These are phyloP conservation scores for Melopsittacus undulatus DNA, from an alignment of 2,797 vertebrate species.

Conservation along the genomic window DNA sequence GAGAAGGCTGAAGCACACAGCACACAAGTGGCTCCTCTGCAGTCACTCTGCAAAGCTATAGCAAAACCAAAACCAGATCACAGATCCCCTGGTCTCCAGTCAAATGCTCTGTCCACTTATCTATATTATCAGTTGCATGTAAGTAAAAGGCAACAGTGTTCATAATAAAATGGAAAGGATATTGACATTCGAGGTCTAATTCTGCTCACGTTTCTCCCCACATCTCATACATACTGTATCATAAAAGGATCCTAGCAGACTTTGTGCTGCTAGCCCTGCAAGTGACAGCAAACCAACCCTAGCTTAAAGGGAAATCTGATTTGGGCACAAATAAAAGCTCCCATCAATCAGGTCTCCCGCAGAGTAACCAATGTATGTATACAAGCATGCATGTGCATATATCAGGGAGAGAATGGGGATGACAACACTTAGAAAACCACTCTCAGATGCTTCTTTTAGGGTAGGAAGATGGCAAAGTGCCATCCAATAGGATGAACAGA, in stretches of 20 bases:
- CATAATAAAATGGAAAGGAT: background rate
- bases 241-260: background rate
- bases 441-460: background rate
- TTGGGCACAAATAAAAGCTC: background rate
- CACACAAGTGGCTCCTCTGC: background rate
- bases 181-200: background rate
- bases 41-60: background rate
- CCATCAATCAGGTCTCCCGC: background rate
- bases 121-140: rapidly evolving
- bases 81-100: background rate
- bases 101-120: background rate
- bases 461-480: background rate
- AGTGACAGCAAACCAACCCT: background rate
- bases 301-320: background rate
- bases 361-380: background rate
- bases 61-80: background rate
- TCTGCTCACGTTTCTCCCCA: background rate
- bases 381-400: rapidly evolving
- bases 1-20: background rate
- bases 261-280: background rate
- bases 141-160: background rate
- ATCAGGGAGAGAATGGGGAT: background rate
- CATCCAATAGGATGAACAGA: background rate
- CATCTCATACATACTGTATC: background rate
- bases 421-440: background rate